These are phyloP conservation scores for Anhinga rufa DNA, from an alignment of 2,113 vertebrate species.

Conservation along the genomic window DNA sequence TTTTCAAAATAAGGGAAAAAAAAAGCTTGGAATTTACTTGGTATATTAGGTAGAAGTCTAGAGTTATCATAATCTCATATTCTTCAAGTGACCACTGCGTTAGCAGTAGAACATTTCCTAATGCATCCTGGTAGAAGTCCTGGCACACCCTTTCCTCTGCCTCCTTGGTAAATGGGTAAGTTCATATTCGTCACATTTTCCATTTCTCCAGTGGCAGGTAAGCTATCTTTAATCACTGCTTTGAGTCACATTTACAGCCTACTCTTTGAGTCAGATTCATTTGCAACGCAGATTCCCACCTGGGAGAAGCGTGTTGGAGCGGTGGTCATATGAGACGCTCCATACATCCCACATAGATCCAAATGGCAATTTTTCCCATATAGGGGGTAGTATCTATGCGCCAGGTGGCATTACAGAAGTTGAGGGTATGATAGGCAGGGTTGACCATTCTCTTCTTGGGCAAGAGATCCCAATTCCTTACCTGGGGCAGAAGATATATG, in stretches of 20 bases:
- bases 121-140: not conserved
- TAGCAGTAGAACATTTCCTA: not conserved
- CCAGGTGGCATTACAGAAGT: not conserved
- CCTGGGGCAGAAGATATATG: not conserved
- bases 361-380: not conserved
- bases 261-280: not conserved
- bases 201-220: not conserved
- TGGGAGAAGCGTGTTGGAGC: not conserved
- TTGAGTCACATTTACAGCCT: not conserved
- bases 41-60: not conserved
- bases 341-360: not conserved
- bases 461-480: not conserved
- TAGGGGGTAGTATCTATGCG: fast-evolving
- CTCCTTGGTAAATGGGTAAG: not conserved
- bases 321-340: not conserved
- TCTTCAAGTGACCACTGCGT: not conserved
- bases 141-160: not conserved
- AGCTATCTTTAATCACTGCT: not conserved
- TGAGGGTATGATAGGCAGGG: not conserved
- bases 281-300: not conserved
- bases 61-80: not conserved
- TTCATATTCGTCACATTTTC: not conserved
- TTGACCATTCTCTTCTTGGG: not conserved
- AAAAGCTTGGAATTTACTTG: not conserved
- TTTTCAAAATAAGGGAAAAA: not conserved